Percentiles rank a stretch among this genome's conserved stretches.
Conservation (phyloP, 2,888 invertebrate genomes). For the Antheraea assamensis region DNA sequence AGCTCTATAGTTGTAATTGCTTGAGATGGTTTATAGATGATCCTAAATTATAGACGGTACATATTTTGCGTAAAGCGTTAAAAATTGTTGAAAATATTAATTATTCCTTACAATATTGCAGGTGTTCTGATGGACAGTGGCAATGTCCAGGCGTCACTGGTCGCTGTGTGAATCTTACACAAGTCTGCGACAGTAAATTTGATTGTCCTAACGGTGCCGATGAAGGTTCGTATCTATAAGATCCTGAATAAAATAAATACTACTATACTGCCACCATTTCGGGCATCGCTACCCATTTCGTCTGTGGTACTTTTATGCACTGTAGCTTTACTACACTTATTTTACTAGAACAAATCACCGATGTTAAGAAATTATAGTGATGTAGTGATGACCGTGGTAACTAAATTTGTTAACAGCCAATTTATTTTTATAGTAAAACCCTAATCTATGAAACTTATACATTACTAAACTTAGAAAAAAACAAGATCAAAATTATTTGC, state of each 20-base stretch:
- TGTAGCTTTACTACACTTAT: no score
- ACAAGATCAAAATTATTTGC: background rate
- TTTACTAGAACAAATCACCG: no score
- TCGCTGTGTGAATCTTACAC: conserved; percentile 92
- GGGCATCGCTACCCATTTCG: no score
- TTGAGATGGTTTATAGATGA: background rate
- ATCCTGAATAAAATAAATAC: no score
- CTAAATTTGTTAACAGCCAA: no score
- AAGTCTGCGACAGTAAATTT: conserved; percentile 92
- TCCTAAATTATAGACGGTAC: background rate
- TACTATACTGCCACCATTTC: no score
- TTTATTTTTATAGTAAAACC: background rate
- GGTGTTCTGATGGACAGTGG: conserved; percentile 91
- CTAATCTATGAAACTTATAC: background rate
- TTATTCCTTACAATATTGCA: conserved; percentile 32
- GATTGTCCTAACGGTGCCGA: conserved; percentile 97
- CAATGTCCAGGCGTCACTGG: conserved; percentile 91
- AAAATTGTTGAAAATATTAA: background rate
- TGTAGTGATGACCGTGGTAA: no score
- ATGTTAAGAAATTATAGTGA: no score
- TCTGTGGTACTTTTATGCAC: no score
- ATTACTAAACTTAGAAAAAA: background rate
- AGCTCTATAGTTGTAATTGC: background rate
- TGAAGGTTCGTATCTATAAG: conserved; percentile 84
- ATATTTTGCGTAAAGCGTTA: background rate